A percentile compares a stretch with the other conserved stretches of the same genome.
Evolutionary conservation across 2,113 vertebrate species (phyloP).

Genomic region (Tragelaphus buxtoni): DNA sequence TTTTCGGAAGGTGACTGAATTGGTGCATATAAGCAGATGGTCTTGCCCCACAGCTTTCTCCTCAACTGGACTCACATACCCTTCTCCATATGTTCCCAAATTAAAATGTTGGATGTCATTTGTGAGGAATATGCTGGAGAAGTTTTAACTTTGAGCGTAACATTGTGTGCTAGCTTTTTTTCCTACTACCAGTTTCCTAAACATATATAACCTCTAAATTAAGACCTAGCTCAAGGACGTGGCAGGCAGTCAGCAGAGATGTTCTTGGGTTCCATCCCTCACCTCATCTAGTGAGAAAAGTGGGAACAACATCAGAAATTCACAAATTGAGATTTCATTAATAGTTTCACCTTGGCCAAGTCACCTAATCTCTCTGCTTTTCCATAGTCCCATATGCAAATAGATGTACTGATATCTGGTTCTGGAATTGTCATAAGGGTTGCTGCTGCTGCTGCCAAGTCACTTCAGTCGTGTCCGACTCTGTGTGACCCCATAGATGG

Average conservation of each 20-base stretch:
- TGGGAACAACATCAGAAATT: neutral
- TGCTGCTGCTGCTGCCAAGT: no score
- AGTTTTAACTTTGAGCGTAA: conserved; percentile 37
- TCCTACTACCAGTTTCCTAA: neutral
- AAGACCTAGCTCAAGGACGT: neutral
- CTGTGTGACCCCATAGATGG: no score
- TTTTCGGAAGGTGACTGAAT: conserved; percentile 43
- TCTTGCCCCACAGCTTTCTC: conserved; percentile 61
- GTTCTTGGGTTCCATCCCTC: neutral
- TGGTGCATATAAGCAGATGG: conserved; percentile 46
- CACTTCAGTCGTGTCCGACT: no score
- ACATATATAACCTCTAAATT: neutral
- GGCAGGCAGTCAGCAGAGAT: neutral
- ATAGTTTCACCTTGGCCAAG: neutral
- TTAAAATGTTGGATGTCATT: conserved; percentile 52
- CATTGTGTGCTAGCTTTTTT: neutral
- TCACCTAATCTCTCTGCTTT: neutral
- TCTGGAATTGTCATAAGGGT: neutral
- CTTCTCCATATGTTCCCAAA: conserved; percentile 62
- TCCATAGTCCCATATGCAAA: neutral
- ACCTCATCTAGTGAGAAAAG: neutral
- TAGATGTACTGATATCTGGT: neutral
- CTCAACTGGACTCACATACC: conserved; percentile 44
- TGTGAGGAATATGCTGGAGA: conserved; percentile 20
- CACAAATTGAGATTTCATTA: neutral